Percentiles rank a stretch among this genome's conserved stretches.
Evolutionary conservation across 2,797 vertebrate genomes (phyloP).

Genomic region (Phoxinus dragarum): DNA sequence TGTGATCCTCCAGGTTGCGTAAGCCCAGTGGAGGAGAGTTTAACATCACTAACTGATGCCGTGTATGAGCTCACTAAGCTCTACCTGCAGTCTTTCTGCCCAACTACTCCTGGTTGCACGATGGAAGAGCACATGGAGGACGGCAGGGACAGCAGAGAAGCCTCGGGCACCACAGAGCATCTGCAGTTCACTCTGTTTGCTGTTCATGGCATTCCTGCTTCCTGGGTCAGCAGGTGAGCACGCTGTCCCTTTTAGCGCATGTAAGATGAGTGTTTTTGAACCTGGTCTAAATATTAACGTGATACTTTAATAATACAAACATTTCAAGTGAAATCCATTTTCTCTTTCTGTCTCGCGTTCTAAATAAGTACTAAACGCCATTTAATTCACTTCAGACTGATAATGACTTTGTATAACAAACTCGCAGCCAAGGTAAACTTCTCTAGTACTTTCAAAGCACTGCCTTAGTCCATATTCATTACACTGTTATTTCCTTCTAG

Average conservation of each 20-base stretch:
- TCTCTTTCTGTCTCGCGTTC: not conserved
- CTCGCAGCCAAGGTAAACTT: conserved; percentile 21
- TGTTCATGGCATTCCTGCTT: conserved; percentile 87
- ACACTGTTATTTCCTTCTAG: conserved; percentile 1
- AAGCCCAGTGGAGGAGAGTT: conserved; percentile 82
- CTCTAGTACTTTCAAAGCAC: not conserved
- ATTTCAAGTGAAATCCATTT: not conserved
- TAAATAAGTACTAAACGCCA: not conserved
- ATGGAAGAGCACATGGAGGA: conserved; percentile 61
- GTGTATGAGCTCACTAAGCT: conserved; percentile 88
- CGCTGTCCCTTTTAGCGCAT: not conserved
- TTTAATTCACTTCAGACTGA: conserved; percentile 19
- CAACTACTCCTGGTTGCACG: conserved; percentile 51
- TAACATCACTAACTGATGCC: conserved; percentile 85
- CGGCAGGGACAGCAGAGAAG: conserved; percentile 79
- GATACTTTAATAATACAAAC: not conserved
- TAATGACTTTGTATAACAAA: conserved; percentile 22
- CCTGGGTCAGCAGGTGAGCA: conserved; percentile 92
- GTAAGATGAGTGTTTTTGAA: not conserved
- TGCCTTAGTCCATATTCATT: conserved; percentile 21
- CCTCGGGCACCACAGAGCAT: conserved; percentile 89
- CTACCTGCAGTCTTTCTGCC: conserved; percentile 83
- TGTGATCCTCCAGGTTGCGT: conserved; percentile 71
- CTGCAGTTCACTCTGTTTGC: conserved; percentile 95
- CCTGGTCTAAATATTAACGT: not conserved